Conservation (phyloP, 1,140 invertebrate species). For the Brachionus angularis region DNA sequence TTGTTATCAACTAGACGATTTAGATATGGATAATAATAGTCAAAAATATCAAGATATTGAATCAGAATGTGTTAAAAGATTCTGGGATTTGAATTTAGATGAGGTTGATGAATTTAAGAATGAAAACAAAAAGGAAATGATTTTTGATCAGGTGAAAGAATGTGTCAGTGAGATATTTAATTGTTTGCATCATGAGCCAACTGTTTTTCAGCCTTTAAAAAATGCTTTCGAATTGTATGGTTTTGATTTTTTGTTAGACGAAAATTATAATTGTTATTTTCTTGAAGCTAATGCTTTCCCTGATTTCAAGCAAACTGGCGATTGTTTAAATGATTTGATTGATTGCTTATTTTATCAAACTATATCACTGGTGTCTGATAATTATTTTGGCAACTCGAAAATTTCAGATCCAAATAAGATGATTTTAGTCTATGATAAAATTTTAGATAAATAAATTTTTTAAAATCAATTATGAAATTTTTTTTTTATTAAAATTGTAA, state of each 20-base stretch:
- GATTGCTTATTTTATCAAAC: conserved; percentile 26
- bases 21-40: background rate
- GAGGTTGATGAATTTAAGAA: background rate
- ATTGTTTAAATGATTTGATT: conserved; percentile 4
- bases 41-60: background rate
- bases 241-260: conserved; percentile 38
- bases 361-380: background rate
- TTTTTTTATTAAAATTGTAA: too few relatives aligned
- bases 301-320: conserved; percentile 33
- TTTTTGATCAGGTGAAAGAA: conserved; percentile 3
- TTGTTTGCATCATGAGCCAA: conserved; percentile 32
- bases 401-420: conserved; percentile 4
- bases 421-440: conserved; percentile 19
- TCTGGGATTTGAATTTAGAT: conserved; percentile 25
- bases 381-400: conserved; percentile 2
- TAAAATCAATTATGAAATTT: background rate
- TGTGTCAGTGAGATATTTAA: conserved; percentile 30
- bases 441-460: background rate
- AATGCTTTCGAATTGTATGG: conserved; percentile 33
- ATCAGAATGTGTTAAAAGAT: conserved; percentile 10
- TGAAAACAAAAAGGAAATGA: background rate
- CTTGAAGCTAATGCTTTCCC: conserved; percentile 35
- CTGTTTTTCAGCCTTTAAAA: conserved; percentile 32
- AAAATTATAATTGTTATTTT: conserved; percentile 26
- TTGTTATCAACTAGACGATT: conserved; percentile 25